phyloP scores from a whole-genome alignment of 2,888 invertebrate species.

The Cephus pygmeus region DNA sequence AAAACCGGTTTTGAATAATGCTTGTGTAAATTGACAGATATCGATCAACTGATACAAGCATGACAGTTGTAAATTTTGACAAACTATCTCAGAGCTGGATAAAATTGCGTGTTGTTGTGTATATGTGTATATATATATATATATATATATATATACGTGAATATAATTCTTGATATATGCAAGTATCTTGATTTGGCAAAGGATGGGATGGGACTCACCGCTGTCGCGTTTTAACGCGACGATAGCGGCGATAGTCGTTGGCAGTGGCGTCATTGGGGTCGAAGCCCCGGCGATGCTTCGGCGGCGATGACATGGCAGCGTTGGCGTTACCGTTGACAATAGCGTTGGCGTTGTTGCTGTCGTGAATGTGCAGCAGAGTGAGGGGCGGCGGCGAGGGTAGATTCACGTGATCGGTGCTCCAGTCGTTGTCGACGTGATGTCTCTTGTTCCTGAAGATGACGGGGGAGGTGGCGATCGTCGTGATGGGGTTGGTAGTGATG shows the following conservation, averaged over 20 bases:
- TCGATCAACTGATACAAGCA: too few species aligned
- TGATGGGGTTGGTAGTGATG: conserved; percentile 23
- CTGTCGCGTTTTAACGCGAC: conserved; percentile 58
- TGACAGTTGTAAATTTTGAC: too few species aligned
- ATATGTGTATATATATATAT: too few species aligned
- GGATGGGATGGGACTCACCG: conserved; percentile 49
- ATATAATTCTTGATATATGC: background rate
- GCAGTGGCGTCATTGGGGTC: conserved; percentile 55
- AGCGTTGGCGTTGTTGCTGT: conserved; percentile 33
- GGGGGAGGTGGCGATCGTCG: conserved; percentile 13
- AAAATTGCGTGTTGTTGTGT: background rate
- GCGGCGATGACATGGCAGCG: conserved; percentile 56
- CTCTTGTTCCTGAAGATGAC: conserved; percentile 30
- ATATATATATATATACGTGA: background rate
- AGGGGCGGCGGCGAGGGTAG: conserved; percentile 43
- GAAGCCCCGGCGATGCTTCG: conserved; percentile 59
- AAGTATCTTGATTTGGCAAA: background rate
- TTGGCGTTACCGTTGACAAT: conserved; percentile 45
- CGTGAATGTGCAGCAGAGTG: conserved; percentile 39
- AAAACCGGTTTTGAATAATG: background rate
- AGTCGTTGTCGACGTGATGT: conserved; percentile 9
- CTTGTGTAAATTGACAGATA: background rate
- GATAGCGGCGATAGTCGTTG: conserved; percentile 58
- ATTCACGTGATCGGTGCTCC: conserved; percentile 3
- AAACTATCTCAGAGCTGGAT: background rate